Conservation (phyloP, 1,140 invertebrate genomes). For the Nasonia giraulti region DNA sequence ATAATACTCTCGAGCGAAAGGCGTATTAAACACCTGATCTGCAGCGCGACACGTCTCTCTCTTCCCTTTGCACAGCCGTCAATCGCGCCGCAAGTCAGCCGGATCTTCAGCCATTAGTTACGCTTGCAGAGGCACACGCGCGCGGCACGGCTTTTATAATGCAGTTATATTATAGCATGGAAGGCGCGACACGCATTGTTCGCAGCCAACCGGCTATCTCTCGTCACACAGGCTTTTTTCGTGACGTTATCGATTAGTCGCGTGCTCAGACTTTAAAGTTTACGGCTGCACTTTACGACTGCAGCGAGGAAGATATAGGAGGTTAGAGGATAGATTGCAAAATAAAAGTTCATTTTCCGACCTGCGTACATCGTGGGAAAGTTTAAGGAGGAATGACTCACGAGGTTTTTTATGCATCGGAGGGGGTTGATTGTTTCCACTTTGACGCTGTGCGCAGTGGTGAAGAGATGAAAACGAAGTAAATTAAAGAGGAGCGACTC, state of each 20-base stretch:
- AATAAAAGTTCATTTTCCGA: no score
- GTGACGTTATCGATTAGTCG: neutral
- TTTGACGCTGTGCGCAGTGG: neutral
- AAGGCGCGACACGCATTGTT: conserved; percentile 15
- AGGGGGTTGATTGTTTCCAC: neutral
- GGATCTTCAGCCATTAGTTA: conserved; percentile 17
- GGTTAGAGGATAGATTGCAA: no score
- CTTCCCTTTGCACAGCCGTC: neutral
- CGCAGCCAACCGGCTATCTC: neutral
- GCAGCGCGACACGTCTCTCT: neutral
- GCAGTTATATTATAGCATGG: neutral
- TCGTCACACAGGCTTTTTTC: neutral
- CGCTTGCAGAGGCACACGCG: neutral
- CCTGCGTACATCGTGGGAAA: no score
- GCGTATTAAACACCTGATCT: neutral
- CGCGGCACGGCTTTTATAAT: neutral
- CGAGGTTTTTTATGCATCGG: neutral
- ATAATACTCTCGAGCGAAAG: conserved; percentile 1
- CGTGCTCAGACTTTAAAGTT: no score
- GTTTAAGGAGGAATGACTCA: no score
- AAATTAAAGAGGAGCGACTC: no score
- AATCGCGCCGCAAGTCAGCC: conserved; percentile 20
- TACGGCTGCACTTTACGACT: no score
- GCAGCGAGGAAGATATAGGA: no score
- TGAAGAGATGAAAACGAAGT: no score